Evolutionary conservation across 2,797 vertebrate species (phyloP), one percentile per base, ranked within the genome.

Genomic region (Rhyacichthys aspro): DNA sequence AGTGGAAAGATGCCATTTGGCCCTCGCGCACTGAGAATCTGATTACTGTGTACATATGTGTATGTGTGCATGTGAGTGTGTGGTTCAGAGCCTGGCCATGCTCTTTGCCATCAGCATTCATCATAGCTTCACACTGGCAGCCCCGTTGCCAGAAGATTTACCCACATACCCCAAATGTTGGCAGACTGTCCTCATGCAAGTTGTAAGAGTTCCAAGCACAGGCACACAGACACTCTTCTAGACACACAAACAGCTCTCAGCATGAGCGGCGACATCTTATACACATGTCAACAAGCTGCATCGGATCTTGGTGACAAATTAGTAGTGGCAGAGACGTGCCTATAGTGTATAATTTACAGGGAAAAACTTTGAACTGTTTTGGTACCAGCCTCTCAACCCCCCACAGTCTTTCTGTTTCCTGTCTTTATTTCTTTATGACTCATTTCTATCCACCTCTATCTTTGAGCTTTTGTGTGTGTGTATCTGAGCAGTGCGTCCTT

Each of bases 51-150:
- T 68, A 71, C 75, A 78, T 65, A 19, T 67, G 63, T 61, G n/a
- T 61, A 63, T 44, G 60, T 58, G 33, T 61, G 73, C 72, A 61
- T 45, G 50, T 16, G 59, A 37, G 77, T 67, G 80, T 76, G 52
- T 81, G 78, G 74, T 86, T 86, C 73, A 79, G 75, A 84, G 69
- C 82, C 75, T 17, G 73, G 79, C 73, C 78, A 74, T 82, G 82
- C 85, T 83, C 82, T 88, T 84, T 86, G 88, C 84, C 86, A 90
- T 91, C 85, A 89, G 89, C 81, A 91, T 89, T 89, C 88, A 88
- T 88, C 85, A 90, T 89, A 82, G 89, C 78, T 70, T 67, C 66
- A 72, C 23, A 46, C 78, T 86, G 76, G 80, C 85, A 85, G 67
- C 79, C 58, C 17, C 7, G 53, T 41, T 88, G 87, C 84, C 88